Percentiles rank a stretch among this genome's conserved stretches.
These are phyloP conservation scores for Lathronympha strigana DNA, from an alignment of 2,888 invertebrate genomes.

Conservation along the genomic window DNA sequence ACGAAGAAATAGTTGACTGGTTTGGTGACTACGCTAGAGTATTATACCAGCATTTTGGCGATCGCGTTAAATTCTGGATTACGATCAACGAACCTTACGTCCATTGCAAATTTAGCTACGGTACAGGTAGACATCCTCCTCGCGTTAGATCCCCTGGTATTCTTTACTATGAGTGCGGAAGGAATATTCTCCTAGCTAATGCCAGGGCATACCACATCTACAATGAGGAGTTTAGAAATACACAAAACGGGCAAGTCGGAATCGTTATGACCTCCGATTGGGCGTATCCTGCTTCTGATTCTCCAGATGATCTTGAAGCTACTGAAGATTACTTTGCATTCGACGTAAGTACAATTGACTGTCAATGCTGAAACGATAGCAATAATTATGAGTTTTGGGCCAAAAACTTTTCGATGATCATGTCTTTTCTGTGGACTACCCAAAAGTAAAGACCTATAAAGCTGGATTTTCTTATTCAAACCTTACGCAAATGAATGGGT, in stretches of 20 bases:
- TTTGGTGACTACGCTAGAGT: conserved; percentile 63
- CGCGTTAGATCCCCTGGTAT: not conserved
- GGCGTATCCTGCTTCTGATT: conserved; percentile 25
- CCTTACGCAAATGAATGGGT: too few species aligned
- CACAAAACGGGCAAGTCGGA: conserved; percentile 27
- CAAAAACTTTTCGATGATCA: too few species aligned
- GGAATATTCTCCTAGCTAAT: conserved; percentile 55
- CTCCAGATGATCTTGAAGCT: conserved; percentile 24
- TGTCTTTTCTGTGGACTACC: too few species aligned
- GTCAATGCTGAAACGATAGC: too few species aligned
- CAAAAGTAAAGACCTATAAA: too few species aligned
- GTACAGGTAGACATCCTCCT: conserved; percentile 39
- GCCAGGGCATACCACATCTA: conserved; percentile 63
- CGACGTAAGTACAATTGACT: conserved; percentile 20
- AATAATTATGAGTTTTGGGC: too few species aligned
- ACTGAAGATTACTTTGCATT: conserved; percentile 13
- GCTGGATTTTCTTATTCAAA: too few species aligned
- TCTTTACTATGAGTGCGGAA: conserved; percentile 23
- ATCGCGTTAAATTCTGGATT: conserved; percentile 84
- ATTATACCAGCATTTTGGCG: conserved; percentile 77
- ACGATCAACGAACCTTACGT: conserved; percentile 86
- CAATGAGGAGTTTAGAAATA: conserved; percentile 44
- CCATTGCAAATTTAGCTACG: conserved; percentile 59
- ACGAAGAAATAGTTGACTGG: conserved; percentile 55
- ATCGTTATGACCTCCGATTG: conserved; percentile 23